Evolutionary conservation across 2,113 vertebrate species (phyloP).

Genomic region (Pollachius pollachius): DNA sequence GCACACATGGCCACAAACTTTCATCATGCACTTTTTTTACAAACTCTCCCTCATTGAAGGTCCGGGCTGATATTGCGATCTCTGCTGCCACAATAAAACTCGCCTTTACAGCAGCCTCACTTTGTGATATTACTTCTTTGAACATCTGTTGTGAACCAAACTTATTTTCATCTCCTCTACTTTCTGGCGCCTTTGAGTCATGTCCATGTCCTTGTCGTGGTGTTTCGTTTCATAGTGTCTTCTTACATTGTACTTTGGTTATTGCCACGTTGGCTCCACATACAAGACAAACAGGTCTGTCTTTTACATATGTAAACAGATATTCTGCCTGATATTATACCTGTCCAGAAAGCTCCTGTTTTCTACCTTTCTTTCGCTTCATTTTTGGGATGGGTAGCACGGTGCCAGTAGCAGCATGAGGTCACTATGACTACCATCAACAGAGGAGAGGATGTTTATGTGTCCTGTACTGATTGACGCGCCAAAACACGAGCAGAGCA

Average conservation of each 20-base stretch:
- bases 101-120: constrained; percentile 31
- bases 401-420: too few relatives aligned
- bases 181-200: neutral
- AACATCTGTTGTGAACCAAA: neutral
- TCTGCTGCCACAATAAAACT: constrained; percentile 32
- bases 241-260: neutral
- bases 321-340: too few relatives aligned
- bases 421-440: too few relatives aligned
- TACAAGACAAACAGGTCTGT: neutral
- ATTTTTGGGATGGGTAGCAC: too few relatives aligned
- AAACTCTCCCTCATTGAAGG: constrained; percentile 21
- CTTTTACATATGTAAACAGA: too few relatives aligned
- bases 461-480: too few relatives aligned
- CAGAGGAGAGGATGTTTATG: too few relatives aligned
- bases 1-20: neutral
- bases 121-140: constrained; percentile 21
- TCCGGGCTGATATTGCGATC: neutral
- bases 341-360: too few relatives aligned
- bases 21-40: neutral
- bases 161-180: neutral
- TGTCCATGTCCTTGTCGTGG: neutral
- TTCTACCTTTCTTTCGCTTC: too few relatives aligned
- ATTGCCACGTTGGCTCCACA: neutral
- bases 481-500: too few relatives aligned
- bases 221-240: neutral